A percentile compares a stretch with the other conserved stretches of the same genome.
phyloP scores from a whole-genome alignment of 1,140 invertebrate genomes.

The Bombus balteatus region DNA sequence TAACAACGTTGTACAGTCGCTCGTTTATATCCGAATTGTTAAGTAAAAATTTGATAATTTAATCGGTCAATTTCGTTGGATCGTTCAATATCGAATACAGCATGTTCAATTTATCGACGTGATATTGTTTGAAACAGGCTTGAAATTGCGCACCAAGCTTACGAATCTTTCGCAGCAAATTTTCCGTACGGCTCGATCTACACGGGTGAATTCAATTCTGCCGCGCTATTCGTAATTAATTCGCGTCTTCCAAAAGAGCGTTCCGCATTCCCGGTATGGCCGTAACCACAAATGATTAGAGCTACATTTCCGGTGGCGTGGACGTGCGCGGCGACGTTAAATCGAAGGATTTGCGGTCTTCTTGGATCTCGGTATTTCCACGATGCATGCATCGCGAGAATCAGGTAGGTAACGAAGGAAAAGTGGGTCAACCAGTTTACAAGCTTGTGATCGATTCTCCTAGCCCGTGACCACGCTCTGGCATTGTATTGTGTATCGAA shows the following conservation, averaged over 20 bases:
- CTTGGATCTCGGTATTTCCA: not conserved
- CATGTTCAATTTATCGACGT: not conserved
- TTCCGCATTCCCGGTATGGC: slow-evolving; percentile 4
- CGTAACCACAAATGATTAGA: slow-evolving; percentile 21
- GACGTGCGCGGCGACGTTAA: not conserved
- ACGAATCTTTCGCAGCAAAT: slow-evolving; percentile 4
- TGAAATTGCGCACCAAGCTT: too few species aligned
- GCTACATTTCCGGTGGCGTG: slow-evolving; percentile 22
- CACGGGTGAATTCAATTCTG: not conserved
- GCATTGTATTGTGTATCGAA: not conserved
- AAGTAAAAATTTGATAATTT: too few species aligned
- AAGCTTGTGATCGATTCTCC: slow-evolving; percentile 2
- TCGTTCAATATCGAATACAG: not conserved
- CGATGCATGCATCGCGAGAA: slow-evolving; percentile 2
- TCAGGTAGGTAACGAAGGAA: not conserved
- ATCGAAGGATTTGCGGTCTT: slow-evolving; percentile 42
- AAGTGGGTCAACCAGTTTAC: slow-evolving; percentile 24
- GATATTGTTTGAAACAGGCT: not conserved
- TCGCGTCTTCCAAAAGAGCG: slow-evolving; percentile 7
- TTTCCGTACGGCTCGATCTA: not conserved
- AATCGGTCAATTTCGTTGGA: not conserved
- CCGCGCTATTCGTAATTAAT: slow-evolving; percentile 21
- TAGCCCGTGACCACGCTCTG: not conserved
- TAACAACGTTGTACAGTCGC: too few species aligned
- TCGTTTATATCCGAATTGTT: too few species aligned